Evolutionary conservation across 2,888 invertebrate genomes (phyloP).

Genomic region (Brassicogethes aeneus): DNA sequence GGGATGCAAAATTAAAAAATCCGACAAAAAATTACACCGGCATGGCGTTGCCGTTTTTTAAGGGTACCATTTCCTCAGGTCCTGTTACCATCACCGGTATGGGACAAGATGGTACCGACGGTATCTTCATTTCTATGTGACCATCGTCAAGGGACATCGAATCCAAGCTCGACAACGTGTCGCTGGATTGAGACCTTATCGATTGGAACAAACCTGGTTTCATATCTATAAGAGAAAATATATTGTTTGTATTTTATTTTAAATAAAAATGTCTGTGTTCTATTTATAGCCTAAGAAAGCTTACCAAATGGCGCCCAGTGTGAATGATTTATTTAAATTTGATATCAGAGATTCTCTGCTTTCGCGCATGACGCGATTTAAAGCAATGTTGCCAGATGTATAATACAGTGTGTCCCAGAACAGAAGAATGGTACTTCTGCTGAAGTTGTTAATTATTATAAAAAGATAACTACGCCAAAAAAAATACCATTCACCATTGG

Average conservation of each 20-base stretch:
- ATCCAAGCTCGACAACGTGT: constrained; percentile 55
- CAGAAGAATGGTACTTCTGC: no score
- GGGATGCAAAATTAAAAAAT: no score
- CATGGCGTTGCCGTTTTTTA: constrained; percentile 18
- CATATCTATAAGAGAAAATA: constrained; percentile 35
- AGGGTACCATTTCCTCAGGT: constrained; percentile 31
- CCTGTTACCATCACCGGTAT: constrained; percentile 41
- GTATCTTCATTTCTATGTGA: constrained; percentile 43
- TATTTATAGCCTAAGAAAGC: no score
- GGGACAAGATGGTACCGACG: constrained; percentile 35
- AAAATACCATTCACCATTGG: no score
- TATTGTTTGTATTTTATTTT: not conserved
- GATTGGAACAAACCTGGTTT: constrained; percentile 37
- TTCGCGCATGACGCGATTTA: no score
- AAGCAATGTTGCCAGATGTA: no score
- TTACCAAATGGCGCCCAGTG: no score
- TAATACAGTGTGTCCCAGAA: no score
- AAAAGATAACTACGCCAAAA: no score
- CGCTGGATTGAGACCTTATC: constrained; percentile 45
- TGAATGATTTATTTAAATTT: no score
- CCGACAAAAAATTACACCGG: constrained; percentile 3
- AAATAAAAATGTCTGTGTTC: not conserved
- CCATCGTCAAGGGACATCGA: constrained; percentile 47
- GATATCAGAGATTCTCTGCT: no score
- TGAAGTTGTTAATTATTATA: no score